Evolutionary conservation across 2,113 vertebrate species (phyloP), one percentile per base, ranked within the genome.

Genomic region (Dasyornis broadbenti): DNA sequence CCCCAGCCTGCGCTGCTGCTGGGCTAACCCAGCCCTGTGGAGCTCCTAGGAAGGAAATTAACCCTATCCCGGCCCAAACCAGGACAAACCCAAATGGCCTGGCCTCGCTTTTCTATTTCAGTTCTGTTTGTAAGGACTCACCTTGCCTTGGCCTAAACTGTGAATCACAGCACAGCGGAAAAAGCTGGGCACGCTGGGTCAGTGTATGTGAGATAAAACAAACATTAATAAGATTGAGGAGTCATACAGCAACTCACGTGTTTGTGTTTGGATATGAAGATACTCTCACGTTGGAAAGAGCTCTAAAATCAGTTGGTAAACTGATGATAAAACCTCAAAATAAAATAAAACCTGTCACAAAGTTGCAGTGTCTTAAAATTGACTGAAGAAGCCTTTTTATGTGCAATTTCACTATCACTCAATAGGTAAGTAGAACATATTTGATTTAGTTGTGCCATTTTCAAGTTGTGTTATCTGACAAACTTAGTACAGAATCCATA

Each of bases 381-480:
- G 39, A 91, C 66, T 91, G 45, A 93, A 57, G 75, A 78, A 95
- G 64, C 42, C 28, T 71, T 91, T 97, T 94, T 88, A 75, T 80
- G 79, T 95, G 60, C 82, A 93, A 95, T 95, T 95, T 93, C 59
- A 54, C 86, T 86, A 90, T 49, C 86, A n/a, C 52, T 97, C 89
- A 95, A 15, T 95, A 95, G 53, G 69, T 95, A 94, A 95, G 39
- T 61, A 84, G 90, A 97, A 89, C 49, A 79, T 80, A 89, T 50
- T 96, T 95, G 92, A 94, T 95, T 97, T 95, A 94, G 82, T 92
- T 94, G 54, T 94, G 53, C 68, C 79, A 81, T 96, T 96, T 98
- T 94, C 85, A 89, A 95, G 94, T 84, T 64, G 45, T 97, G 93
- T 97, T 94, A 96, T 93, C 92, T 98, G 95, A 95, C 45, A 94